Percentiles rank a stretch among this genome's conserved stretches.
Evolutionary conservation across 2,113 vertebrate species (phyloP).

Genomic region (Psittacula cyanocephala): DNA sequence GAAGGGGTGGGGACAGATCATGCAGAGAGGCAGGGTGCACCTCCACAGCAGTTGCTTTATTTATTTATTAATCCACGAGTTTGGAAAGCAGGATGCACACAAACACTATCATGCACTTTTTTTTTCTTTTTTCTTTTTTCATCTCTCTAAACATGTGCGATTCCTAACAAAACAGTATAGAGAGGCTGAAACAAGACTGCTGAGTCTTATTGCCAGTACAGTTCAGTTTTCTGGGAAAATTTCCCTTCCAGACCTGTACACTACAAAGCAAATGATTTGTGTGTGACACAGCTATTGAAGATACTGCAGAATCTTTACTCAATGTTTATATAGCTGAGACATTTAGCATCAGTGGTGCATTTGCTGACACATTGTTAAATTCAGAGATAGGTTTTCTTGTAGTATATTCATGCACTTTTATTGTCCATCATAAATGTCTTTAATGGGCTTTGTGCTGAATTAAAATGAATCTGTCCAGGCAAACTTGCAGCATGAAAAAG

Average conservation of each 20-base stretch:
- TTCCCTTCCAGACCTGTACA: not conserved
- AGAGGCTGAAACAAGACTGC: not conserved
- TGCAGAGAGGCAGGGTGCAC: conserved; percentile 6
- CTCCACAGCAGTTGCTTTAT: not conserved
- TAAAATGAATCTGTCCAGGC: not conserved
- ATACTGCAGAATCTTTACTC: not conserved
- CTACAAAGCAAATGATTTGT: not conserved
- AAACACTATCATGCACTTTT: not conserved
- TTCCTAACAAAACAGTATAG: not conserved
- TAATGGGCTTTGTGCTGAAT: not conserved
- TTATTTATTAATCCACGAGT: not conserved
- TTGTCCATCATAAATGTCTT: not conserved
- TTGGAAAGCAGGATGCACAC: not conserved
- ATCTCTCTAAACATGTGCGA: not conserved
- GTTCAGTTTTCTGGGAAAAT: not conserved
- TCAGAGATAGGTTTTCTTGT: not conserved
- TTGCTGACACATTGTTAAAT: not conserved
- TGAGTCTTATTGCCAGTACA: not conserved
- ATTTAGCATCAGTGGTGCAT: not conserved
- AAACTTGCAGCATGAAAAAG: not conserved
- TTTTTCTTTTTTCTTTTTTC: not conserved
- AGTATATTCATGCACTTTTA: not conserved
- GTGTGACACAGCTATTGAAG: not conserved
- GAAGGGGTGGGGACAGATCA: conserved; percentile 45
- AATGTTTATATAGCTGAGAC: not conserved